phyloP scores from a whole-genome alignment of 2,797 vertebrate species.

The Cryptoprocta ferox region DNA sequence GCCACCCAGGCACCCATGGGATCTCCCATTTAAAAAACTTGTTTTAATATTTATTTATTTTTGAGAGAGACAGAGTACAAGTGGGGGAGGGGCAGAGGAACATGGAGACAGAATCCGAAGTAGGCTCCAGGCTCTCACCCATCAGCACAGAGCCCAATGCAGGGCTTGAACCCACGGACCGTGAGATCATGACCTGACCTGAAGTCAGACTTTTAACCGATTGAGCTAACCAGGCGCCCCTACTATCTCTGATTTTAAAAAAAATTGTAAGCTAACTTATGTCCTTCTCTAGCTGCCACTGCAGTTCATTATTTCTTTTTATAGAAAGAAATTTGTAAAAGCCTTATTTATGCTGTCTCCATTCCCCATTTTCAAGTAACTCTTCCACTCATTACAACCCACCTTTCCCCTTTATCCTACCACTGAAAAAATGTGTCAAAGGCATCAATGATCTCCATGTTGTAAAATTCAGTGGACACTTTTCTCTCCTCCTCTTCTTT shows the following conservation, averaged over 20 bases:
- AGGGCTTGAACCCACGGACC: too few relatives aligned
- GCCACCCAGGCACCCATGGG: too few relatives aligned
- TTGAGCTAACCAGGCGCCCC: too few relatives aligned
- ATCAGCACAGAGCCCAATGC: too few relatives aligned
- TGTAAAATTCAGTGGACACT: not conserved
- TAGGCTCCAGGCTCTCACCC: too few relatives aligned
- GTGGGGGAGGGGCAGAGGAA: too few relatives aligned
- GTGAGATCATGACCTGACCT: too few relatives aligned
- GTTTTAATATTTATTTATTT: too few relatives aligned
- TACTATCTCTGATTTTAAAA: not conserved
- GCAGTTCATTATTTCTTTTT: not conserved
- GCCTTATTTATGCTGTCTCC: not conserved
- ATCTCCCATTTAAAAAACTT: too few relatives aligned
- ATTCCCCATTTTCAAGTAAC: not conserved
- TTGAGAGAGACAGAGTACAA: too few relatives aligned
- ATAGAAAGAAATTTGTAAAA: not conserved
- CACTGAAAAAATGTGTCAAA: not conserved
- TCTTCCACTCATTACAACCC: not conserved
- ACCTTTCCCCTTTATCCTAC: not conserved
- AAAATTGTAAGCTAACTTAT: not conserved
- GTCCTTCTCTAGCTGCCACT: not conserved
- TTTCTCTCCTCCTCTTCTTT: not conserved
- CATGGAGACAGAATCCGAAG: too few relatives aligned
- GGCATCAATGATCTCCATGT: not conserved
- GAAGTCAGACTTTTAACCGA: too few relatives aligned